These are phyloP conservation scores for Myotis lucifugus DNA, from an alignment of 2,113 vertebrate genomes.

Conservation along the genomic window DNA sequence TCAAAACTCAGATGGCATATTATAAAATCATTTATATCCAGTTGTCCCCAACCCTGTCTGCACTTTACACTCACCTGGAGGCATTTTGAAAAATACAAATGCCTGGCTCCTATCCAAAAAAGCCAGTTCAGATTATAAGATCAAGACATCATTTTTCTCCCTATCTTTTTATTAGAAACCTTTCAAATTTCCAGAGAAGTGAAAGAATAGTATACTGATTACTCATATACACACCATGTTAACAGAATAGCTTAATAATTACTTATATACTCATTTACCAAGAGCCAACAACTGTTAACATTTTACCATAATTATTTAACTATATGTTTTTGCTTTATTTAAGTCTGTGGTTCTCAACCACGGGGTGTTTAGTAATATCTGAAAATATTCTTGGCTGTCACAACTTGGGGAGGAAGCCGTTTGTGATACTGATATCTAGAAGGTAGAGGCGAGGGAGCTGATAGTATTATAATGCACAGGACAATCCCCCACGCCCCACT, in stretches of 20 bases:
- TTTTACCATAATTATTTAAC: background rate
- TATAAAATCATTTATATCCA: slow-evolving; percentile 6
- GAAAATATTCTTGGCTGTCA: background rate
- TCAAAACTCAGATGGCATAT: background rate
- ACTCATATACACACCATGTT: background rate
- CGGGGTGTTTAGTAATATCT: background rate
- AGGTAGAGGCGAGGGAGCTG: background rate
- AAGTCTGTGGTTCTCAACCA: background rate
- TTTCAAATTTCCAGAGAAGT: background rate
- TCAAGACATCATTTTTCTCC: background rate
- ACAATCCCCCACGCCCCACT: background rate
- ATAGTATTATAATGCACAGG: background rate
- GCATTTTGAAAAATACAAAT: background rate
- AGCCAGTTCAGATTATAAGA: background rate
- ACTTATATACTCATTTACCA: background rate
- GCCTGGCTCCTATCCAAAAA: background rate
- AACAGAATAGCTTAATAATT: background rate
- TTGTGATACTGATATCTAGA: background rate
- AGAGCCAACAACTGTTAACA: background rate
- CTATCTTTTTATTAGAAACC: background rate
- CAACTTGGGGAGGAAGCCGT: background rate
- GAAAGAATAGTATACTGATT: background rate
- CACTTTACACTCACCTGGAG: background rate
- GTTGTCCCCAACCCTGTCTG: background rate
- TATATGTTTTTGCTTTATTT: slow-evolving; percentile 13